phyloP scores from a whole-genome alignment of 2,797 vertebrate genomes.

The Dryobates pubescens region DNA sequence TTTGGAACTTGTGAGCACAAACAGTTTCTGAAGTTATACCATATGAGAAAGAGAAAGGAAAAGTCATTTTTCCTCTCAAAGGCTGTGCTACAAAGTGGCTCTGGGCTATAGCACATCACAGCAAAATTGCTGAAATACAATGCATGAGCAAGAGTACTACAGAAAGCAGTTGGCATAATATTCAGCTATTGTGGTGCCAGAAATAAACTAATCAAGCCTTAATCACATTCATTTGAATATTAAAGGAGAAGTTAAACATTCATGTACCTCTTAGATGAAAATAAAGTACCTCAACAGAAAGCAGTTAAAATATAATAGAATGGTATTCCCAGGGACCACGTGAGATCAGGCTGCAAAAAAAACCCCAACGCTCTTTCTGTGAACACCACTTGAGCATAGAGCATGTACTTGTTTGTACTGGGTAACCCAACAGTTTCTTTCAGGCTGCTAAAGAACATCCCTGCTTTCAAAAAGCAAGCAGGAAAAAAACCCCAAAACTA shows the following conservation, averaged over 20 bases:
- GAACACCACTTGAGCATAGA: background rate
- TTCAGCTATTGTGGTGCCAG: background rate
- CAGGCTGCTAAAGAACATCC: background rate
- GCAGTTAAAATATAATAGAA: background rate
- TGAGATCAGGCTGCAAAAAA: background rate
- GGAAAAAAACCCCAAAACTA: no score
- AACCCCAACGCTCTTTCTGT: background rate
- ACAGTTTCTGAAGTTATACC: background rate
- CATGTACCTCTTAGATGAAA: background rate
- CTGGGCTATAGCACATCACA: background rate
- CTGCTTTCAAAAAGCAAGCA: background rate
- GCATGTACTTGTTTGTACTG: background rate
- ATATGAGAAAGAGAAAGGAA: background rate
- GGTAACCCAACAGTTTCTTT: background rate
- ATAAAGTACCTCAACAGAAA: background rate
- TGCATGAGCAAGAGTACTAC: background rate
- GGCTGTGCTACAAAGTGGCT: background rate
- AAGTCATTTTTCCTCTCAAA: background rate
- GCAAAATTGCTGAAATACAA: background rate
- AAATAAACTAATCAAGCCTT: conserved; percentile 29
- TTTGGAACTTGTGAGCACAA: background rate
- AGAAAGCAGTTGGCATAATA: background rate
- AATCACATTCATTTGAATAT: background rate
- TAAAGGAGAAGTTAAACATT: background rate
- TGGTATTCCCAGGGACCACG: background rate